Evolutionary conservation across 2,113 vertebrate genomes (phyloP), one percentile per base, ranked within the genome.

Genomic region (Dipodomys ordii): DNA sequence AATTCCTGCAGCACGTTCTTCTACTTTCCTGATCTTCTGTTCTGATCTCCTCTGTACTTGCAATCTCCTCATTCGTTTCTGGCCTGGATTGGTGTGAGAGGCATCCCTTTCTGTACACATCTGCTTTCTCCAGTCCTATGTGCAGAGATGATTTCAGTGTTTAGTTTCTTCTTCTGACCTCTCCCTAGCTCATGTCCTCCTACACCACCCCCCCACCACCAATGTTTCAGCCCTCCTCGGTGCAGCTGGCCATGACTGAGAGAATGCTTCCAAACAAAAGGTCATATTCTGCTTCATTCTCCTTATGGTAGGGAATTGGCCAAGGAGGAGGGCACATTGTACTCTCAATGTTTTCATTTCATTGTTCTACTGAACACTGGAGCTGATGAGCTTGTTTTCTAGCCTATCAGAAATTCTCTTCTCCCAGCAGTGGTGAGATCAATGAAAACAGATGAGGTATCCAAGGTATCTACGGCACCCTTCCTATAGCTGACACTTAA

Each of bases 321-420:
- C 67, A 64, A 60, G 16, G 39, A 91, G 39, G 72, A 25, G 5
- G 39, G 39, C 44, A 25, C 3, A 25, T 39, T 88, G 60, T 62
- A 25, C 78, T 85, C 65, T 91, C 89, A 76, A 16, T 79, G 53
- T 18, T 81, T 69, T 69, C 64, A 60, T 20, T 35, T 28, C 83
- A 92, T 94, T 22, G 90, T 90, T 84, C 79, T 2, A 35, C 72
- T 82, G 76, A 44, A 44, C 65, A 28, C 7, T 64, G 39, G 28
- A 81, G 64, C 32, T 60, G 23, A 73, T 83, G 65, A 76, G 30
- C 64, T 94, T 90, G n/a, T 69, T 88, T 81, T 77, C 79, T 44
- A 86, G 53, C 53, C 65, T n/a, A 0, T 84, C 76, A 49, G 46
- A 87, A 57, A 68, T 74, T 78, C n/a, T 3, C 0, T 80, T 89